Evolutionary conservation across 2,888 invertebrate species (phyloP), one percentile per base, ranked within the genome.

Genomic region (Podabrus alpinus): DNA sequence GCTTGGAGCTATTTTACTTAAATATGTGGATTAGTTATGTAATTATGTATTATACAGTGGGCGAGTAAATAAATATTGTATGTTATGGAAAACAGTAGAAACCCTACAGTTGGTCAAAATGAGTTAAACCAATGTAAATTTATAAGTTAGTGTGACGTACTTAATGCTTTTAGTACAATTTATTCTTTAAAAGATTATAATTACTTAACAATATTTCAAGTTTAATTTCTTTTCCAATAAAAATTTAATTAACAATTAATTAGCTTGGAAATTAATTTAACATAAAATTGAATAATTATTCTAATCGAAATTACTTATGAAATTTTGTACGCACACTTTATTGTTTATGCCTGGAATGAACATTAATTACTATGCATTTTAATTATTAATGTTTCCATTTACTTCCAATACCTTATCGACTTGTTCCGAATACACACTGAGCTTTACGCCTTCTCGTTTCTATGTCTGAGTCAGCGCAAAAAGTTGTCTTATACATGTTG

Each of bases 381-480:
- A 4, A 29, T n/a, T 45, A 45, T 45, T 45, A 45, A 16, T 19
- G 19, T 64, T n/a, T 64, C 16, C 21, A 19, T 64, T 19, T 72
- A 68, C 64, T 75, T 75, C 69, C 75, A 75, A 64, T 64, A 19
- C 75, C 72, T 75, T 75, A 75, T 75, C 68, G 72, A 72, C 69
- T 62, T 75, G 71, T 71, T 71, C 67, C 67, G 64, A 71, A 68
- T 59, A 68, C n/a, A 16, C 29, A 66, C 62, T 64, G 45, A 45
- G 45, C 45, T 45, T 45, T 45, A 45, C 45, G 45, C 45, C 45
- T 45, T 45, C 45, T 45, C 45, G n/a, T 69, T 74, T 72, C 73
- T 69, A 60, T 60, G 67, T 77, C 74, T 69, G 83, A 82, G 82
- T 83, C 81, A 82, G 81, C 81, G 82, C 81, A 80, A 80, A 45